These are phyloP conservation scores for Alethe diademata DNA, from an alignment of 2,113 vertebrate genomes.

Conservation along the genomic window DNA sequence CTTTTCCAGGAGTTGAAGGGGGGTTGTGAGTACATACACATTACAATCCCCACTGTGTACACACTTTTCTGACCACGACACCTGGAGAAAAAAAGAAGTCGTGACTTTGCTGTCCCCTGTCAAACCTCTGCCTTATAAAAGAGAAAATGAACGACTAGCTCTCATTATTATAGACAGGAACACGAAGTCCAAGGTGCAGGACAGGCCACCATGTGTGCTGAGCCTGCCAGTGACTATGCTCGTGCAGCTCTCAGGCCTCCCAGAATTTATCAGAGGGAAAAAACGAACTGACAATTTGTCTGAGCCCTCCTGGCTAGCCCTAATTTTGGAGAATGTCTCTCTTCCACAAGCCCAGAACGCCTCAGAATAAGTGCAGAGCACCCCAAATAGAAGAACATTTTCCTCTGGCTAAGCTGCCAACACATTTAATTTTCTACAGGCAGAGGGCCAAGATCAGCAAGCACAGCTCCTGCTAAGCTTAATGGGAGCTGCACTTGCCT, in stretches of 20 bases:
- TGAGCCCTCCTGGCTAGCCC: neutral
- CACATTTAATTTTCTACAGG: conserved; percentile 49
- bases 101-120: neutral
- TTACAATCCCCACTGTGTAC: neutral
- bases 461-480: neutral
- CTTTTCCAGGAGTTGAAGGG: neutral
- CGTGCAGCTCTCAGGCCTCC: neutral
- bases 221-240: neutral
- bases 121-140: neutral
- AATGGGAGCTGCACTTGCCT: neutral
- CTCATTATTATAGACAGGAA: neutral
- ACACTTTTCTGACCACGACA: neutral
- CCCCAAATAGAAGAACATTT: neutral
- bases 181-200: neutral
- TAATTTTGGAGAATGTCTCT: neutral
- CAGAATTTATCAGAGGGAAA: neutral
- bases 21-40: accelerated
- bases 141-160: neutral
- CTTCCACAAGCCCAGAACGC: neutral
- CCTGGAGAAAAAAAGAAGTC: neutral
- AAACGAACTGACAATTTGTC: neutral
- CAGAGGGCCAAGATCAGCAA: conserved; percentile 16
- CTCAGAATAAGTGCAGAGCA: neutral
- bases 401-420: neutral
- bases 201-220: neutral